phyloP scores from a whole-genome alignment of 1,140 invertebrate species.

The Paracyclopina nana region DNA sequence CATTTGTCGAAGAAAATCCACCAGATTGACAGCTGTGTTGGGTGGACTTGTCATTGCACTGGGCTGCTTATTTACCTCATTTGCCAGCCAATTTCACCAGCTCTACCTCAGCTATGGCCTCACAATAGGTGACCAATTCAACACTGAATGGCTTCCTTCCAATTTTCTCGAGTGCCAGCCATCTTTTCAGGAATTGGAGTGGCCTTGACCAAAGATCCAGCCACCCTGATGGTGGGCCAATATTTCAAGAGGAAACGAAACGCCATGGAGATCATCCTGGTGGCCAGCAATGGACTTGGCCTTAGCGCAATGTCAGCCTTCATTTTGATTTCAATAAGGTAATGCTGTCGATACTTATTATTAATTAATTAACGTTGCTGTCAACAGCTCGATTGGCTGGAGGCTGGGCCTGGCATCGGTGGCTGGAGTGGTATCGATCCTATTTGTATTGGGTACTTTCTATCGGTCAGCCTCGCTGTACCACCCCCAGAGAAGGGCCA shows the following conservation, averaged over 20 bases:
- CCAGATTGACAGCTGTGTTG: constrained; percentile 60
- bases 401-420: constrained; percentile 58
- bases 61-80: constrained; percentile 65
- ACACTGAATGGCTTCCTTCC: neutral
- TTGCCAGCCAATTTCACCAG: constrained; percentile 67
- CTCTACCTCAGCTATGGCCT: constrained; percentile 60
- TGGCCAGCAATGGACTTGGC: constrained; percentile 60
- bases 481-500: constrained; percentile 62
- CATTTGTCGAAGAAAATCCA: constrained; percentile 29
- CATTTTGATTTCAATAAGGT: constrained; percentile 55
- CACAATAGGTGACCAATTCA: constrained; percentile 31
- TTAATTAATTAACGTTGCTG: constrained; percentile 16
- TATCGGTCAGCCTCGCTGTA: constrained; percentile 69
- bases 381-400: constrained; percentile 58
- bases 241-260: constrained; percentile 67
- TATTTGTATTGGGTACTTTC: constrained; percentile 66
- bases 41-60: constrained; percentile 61
- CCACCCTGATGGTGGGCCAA: constrained; percentile 70
- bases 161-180: neutral
- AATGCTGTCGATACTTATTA: constrained; percentile 22
- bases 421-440: constrained; percentile 54
- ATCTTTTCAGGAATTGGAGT: constrained; percentile 48
- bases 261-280: constrained; percentile 65
- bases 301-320: constrained; percentile 60
- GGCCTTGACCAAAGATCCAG: constrained; percentile 57